Percentiles rank a stretch among this genome's conserved stretches.
Evolutionary conservation across 1,140 invertebrate species (phyloP).

Genomic region (Phortica variegata): DNA sequence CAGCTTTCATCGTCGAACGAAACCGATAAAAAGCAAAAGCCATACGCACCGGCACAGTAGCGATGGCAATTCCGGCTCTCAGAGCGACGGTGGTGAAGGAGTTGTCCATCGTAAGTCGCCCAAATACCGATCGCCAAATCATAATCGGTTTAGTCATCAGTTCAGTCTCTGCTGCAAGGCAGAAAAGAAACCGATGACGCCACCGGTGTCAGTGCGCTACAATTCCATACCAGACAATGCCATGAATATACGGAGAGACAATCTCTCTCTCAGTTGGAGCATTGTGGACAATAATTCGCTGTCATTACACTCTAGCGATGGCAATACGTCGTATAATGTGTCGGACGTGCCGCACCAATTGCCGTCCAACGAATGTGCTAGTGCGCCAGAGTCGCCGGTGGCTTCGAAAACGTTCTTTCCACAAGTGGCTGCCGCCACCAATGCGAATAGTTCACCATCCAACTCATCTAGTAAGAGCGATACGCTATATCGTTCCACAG

Average conservation of each 20-base stretch:
- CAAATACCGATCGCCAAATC: constrained; percentile 46
- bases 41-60: constrained; percentile 42
- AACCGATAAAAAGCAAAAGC: constrained; percentile 34
- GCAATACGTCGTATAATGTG: constrained; percentile 22
- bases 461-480: constrained; percentile 37
- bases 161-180: constrained; percentile 52
- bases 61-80: constrained; percentile 30
- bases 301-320: constrained; percentile 37
- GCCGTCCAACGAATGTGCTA: constrained; percentile 44
- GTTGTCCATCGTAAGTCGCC: constrained; percentile 44
- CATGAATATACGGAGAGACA: constrained; percentile 32
- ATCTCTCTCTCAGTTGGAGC: constrained; percentile 46
- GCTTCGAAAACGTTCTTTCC: constrained; percentile 42
- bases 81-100: constrained; percentile 40
- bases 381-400: constrained; percentile 50
- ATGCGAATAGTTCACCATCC: constrained; percentile 33
- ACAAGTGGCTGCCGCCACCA: constrained; percentile 17
- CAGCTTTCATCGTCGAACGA: constrained; percentile 38
- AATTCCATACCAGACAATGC: constrained; percentile 49
- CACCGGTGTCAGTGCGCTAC: constrained; percentile 52
- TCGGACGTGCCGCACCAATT: constrained; percentile 20
- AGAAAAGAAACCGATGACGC: constrained; percentile 47
- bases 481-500: constrained; percentile 18
- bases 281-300: constrained; percentile 44
- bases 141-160: constrained; percentile 53